Evolutionary conservation across 2,888 invertebrate species (phyloP).

Genomic region (Agrochola litura): DNA sequence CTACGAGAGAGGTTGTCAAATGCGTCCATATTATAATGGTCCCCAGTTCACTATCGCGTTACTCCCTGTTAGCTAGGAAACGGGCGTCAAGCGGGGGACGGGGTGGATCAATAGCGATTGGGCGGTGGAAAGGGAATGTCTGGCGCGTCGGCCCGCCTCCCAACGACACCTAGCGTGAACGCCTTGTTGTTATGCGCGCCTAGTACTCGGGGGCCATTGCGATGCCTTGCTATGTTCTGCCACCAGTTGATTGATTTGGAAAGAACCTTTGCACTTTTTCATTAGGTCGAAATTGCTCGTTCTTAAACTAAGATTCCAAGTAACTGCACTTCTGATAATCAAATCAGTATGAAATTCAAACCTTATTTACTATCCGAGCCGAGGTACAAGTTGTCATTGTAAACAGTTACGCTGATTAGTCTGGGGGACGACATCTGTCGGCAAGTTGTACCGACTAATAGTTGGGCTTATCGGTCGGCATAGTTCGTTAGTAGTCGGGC

Average conservation of each 20-base stretch:
- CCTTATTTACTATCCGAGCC: slow-evolving; percentile 41
- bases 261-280: slow-evolving; percentile 27
- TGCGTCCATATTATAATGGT: slow-evolving; percentile 75
- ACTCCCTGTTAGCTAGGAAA: slow-evolving; percentile 72
- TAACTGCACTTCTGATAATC: not conserved
- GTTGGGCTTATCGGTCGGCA: slow-evolving; percentile 76
- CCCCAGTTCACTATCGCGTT: slow-evolving; percentile 72
- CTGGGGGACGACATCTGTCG: slow-evolving; percentile 72
- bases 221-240: slow-evolving; percentile 73
- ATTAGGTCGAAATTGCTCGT: not conserved
- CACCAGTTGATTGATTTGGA: slow-evolving; percentile 66
- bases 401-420: slow-evolving; percentile 77
- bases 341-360: slow-evolving; percentile 29
- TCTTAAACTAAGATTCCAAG: not conserved
- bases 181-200: slow-evolving; percentile 87
- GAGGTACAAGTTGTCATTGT: slow-evolving; percentile 73
- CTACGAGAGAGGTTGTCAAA: slow-evolving; percentile 74
- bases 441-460: slow-evolving; percentile 76
- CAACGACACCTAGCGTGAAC: slow-evolving; percentile 83
- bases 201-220: slow-evolving; percentile 82
- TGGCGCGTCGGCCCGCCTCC: slow-evolving; percentile 87
- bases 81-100: slow-evolving; percentile 74
- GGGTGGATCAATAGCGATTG: slow-evolving; percentile 84
- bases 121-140: slow-evolving; percentile 86
- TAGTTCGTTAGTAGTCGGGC: slow-evolving; percentile 84